phyloP scores from a whole-genome alignment of 2,797 vertebrate genomes.

The Rhinoraja longicauda region DNA sequence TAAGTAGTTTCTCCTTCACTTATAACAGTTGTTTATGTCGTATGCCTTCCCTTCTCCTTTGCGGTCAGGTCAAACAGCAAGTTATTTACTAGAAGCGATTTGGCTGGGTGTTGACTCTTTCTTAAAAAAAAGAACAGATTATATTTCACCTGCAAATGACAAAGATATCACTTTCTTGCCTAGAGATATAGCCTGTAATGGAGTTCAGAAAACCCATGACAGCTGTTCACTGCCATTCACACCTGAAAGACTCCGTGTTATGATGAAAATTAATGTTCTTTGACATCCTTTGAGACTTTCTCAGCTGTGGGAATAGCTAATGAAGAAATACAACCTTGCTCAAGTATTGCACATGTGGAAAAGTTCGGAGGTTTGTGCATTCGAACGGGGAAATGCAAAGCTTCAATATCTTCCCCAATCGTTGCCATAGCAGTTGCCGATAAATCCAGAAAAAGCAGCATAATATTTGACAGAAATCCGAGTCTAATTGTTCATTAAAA shows the following conservation, averaged over 20 bases:
- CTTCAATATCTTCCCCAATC: not conserved
- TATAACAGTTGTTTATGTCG: conserved; percentile 28
- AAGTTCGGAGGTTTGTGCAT: conserved; percentile 47
- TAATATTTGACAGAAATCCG: not conserved
- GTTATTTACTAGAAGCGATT: conserved; percentile 36
- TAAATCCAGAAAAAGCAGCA: not conserved
- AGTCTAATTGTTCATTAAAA: not conserved
- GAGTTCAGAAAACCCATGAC: conserved; percentile 74
- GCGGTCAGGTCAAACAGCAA: conserved; percentile 36
- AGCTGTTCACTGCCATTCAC: conserved; percentile 85
- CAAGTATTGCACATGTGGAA: conserved; percentile 53
- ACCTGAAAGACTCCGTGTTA: conserved; percentile 78
- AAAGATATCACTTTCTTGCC: conserved; percentile 60
- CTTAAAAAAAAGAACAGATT: conserved; percentile 55
- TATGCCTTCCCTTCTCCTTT: conserved; percentile 31
- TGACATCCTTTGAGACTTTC: conserved; percentile 77
- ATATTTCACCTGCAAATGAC: conserved; percentile 71
- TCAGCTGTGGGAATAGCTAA: conserved; percentile 70
- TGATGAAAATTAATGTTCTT: conserved; percentile 88
- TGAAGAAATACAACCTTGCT: conserved; percentile 79
- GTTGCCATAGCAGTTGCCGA: not conserved
- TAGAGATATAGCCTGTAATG: conserved; percentile 75
- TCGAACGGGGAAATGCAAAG: not conserved
- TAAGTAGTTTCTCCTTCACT: conserved; percentile 20
- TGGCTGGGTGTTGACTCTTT: conserved; percentile 22